Evolutionary conservation across 2,888 invertebrate genomes (phyloP), one percentile per base, ranked within the genome.

Genomic region (Frankliniella fusca): DNA sequence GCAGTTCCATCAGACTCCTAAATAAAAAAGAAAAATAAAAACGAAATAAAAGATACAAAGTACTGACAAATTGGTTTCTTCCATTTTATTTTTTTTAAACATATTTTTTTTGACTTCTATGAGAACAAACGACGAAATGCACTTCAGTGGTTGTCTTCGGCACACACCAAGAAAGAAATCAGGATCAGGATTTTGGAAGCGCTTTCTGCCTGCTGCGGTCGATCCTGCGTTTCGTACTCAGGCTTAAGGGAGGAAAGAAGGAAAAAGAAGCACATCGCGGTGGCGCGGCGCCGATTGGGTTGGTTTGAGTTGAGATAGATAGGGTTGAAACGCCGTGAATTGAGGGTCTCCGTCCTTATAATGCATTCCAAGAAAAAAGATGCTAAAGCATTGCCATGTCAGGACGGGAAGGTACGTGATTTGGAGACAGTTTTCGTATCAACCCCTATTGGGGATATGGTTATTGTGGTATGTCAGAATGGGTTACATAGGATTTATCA

Each of bases 401-500:
- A 27, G 10, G 70, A 76, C 27, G 70, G 70, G 5, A 5, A 23
- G 70, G 27, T 27, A 27, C 23, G 70, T 2, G 12, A 23, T 27
- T 8, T 76, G n/a, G 70, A 76, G 70, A 76, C 70, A 11, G 23
- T 76, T 23, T 27, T 23, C 10, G 11, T 76, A 9, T 76, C 23
- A 27, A 76, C 70, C 10, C 70, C 70, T 10, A 76, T 76, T 9
- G 70, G 70, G 27, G 70, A 76, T 11, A 76, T 76, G 70, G 10
- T 76, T 12, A 9, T 76, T 23, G 3, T 23, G 5, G 70, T 76
- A 9, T 76, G 70, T 23, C 23, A 12, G 5, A 12, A 23, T 27
- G 70, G 70, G 23, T 76, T 76, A 76, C 70, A 76, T 12, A 76
- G 23, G 70, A 76, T 76, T 76, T 76, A 76, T 23, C 70, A 76